Conservation (phyloP, 1,140 invertebrate species). For the Calephelis virginiensis region DNA sequence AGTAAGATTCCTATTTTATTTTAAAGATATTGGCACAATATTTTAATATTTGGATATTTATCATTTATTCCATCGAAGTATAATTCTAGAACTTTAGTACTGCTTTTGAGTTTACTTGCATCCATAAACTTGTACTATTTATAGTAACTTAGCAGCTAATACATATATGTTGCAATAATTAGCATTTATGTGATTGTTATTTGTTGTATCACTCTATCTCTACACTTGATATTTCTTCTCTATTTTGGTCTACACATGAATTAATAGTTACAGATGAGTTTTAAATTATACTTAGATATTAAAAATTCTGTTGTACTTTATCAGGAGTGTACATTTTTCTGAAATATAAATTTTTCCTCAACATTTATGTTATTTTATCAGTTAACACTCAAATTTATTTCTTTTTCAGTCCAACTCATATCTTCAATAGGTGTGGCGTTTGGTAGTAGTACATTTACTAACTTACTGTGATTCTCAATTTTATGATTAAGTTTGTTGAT, state of each 20-base stretch:
- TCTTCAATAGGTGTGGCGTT: slow-evolving; percentile 44
- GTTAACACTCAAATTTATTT: slow-evolving; percentile 24
- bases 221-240: slow-evolving; percentile 54
- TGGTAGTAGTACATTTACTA: slow-evolving; percentile 39
- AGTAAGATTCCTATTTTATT: slow-evolving; percentile 70
- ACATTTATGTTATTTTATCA: slow-evolving; percentile 35
- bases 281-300: slow-evolving; percentile 52
- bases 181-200: slow-evolving; percentile 51
- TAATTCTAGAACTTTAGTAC: slow-evolving; percentile 16
- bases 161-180: slow-evolving; percentile 50
- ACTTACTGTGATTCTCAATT: slow-evolving; percentile 48
- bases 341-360: slow-evolving; percentile 75
- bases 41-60: slow-evolving; percentile 5
- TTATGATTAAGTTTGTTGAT: slow-evolving; percentile 51
- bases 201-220: slow-evolving; percentile 37
- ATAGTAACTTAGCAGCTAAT: slow-evolving; percentile 43
- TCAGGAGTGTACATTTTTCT: slow-evolving; percentile 76
- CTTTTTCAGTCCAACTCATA: slow-evolving; percentile 43
- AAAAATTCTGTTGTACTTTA: slow-evolving; percentile 72
- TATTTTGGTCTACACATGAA: slow-evolving; percentile 64
- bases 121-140: slow-evolving; percentile 20
- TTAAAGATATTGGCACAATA: slow-evolving; percentile 44
- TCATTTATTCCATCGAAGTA: slow-evolving; percentile 17
- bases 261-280: slow-evolving; percentile 56
- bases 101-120: slow-evolving; percentile 22